phyloP scores from a whole-genome alignment of 1,140 invertebrate genomes.

The Papilio aristodemus region DNA sequence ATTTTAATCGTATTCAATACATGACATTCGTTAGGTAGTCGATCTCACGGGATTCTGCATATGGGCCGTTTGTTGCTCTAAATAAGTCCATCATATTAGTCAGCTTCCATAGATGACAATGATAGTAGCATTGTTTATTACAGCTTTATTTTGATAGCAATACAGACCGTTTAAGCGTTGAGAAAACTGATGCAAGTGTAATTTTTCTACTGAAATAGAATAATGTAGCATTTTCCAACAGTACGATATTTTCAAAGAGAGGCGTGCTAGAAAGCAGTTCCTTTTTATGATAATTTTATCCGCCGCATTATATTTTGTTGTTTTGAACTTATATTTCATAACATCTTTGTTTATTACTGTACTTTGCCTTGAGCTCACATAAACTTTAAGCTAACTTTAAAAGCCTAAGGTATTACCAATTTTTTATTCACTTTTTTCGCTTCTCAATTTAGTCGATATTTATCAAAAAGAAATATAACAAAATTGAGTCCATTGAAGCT shows the following conservation, averaged over 20 bases:
- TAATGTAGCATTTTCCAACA: background rate
- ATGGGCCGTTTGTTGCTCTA: background rate
- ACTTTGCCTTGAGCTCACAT: no score
- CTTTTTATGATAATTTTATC: conserved; percentile 12
- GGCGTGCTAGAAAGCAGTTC: background rate
- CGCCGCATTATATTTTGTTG: background rate
- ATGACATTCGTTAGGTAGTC: background rate
- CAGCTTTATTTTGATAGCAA: conserved; percentile 4
- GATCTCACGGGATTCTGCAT: background rate
- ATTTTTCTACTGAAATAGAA: background rate
- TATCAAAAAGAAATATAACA: background rate
- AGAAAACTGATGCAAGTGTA: conserved; percentile 3
- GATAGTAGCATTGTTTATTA: background rate
- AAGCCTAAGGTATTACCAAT: background rate
- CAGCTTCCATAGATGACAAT: background rate
- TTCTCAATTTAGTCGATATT: background rate
- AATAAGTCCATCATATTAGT: conserved; percentile 14
- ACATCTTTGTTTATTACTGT: background rate
- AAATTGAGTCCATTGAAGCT: background rate
- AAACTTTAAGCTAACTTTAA: background rate
- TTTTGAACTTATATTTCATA: background rate
- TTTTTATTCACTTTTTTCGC: background rate
- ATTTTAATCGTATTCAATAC: background rate
- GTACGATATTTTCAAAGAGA: conserved; percentile 2
- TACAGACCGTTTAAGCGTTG: background rate